Evolutionary conservation across 2,888 invertebrate genomes (phyloP).

Genomic region (Sthenelais limicola): DNA sequence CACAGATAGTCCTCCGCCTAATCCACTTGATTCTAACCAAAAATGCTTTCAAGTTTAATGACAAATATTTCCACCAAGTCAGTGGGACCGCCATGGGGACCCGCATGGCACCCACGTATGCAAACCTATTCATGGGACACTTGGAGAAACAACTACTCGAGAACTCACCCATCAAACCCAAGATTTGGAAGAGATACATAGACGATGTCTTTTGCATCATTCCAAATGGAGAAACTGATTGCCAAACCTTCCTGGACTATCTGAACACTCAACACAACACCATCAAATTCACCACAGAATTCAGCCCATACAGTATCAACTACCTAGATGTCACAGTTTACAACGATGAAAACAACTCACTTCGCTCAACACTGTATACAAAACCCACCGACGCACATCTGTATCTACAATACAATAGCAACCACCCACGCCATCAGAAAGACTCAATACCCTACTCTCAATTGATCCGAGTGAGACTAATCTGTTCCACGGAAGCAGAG

Average conservation of each 20-base stretch:
- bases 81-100: slow-evolving; percentile 50
- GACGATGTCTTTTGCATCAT: slow-evolving; percentile 49
- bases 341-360: background rate
- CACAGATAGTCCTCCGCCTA: background rate
- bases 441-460: background rate
- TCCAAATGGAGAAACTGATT: slow-evolving; percentile 9
- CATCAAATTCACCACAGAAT: slow-evolving; percentile 7
- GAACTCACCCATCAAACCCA: slow-evolving; percentile 20
- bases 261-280: background rate
- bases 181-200: slow-evolving; percentile 44
- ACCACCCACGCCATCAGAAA: slow-evolving; percentile 13
- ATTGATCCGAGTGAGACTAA: background rate
- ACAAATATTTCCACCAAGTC: slow-evolving; percentile 42
- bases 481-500: background rate
- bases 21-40: slow-evolving; percentile 11
- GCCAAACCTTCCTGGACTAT: background rate
- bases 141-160: slow-evolving; percentile 42
- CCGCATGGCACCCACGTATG: slow-evolving; percentile 46
- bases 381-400: slow-evolving; percentile 18
- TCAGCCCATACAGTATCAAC: background rate
- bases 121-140: slow-evolving; percentile 48
- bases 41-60: slow-evolving; percentile 47
- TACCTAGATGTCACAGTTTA: slow-evolving; percentile 13
- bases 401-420: background rate
- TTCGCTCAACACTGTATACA: background rate